A percentile compares a stretch with the other conserved stretches of the same genome.
Conservation (phyloP, 2,113 vertebrate species). For the Phalacrocorax carbo region DNA sequence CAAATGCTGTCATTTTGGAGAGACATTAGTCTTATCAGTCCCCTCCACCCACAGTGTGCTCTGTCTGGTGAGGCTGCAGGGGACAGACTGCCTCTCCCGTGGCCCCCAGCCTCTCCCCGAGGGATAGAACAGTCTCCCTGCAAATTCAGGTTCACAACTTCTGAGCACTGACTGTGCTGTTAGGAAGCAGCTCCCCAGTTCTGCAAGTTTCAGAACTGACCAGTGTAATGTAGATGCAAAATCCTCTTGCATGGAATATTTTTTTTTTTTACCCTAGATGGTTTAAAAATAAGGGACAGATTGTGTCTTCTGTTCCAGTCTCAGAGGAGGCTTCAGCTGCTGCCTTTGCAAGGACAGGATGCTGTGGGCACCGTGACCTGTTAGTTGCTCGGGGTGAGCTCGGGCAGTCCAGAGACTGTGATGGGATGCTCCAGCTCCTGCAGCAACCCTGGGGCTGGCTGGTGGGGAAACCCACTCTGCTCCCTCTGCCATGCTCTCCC, state of each 20-base stretch:
- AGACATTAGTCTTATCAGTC: neutral
- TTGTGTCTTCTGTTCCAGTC: neutral
- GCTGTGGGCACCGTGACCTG: neutral
- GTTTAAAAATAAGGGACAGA: neutral
- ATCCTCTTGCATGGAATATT: neutral
- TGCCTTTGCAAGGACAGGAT: neutral
- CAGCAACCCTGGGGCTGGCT: neutral
- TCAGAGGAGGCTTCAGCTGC: neutral
- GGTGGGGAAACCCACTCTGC: neutral
- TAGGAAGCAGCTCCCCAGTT: neutral
- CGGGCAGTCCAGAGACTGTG: neutral
- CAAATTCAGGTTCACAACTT: neutral
- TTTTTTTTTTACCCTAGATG: neutral
- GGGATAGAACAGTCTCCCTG: neutral
- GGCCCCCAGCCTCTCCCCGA: neutral
- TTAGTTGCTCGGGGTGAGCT: neutral
- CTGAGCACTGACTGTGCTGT: neutral
- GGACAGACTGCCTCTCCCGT: rapidly evolving
- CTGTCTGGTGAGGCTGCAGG: neutral
- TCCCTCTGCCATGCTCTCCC: neutral
- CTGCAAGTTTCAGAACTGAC: neutral
- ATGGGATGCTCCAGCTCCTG: neutral
- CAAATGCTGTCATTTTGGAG: neutral
- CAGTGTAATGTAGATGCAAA: neutral
- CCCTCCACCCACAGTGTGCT: neutral